Percentiles rank a stretch among this genome's conserved stretches.
Evolutionary conservation across 2,888 invertebrate species (phyloP).

Genomic region (Parnassius orleans): DNA sequence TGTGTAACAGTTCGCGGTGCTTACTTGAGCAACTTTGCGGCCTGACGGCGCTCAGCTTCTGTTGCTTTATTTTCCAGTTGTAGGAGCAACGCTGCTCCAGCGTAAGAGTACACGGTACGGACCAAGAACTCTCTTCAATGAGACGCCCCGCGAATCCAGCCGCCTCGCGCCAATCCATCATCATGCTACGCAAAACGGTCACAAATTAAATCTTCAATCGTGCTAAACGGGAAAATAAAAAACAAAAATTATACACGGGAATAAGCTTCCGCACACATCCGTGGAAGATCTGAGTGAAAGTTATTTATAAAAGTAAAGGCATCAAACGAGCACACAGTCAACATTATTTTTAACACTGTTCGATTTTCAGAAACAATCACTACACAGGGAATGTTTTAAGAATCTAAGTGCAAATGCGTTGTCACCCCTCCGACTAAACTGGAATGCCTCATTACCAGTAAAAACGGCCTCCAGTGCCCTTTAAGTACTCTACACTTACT

Average conservation of each 20-base stretch:
- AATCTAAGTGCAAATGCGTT: no score
- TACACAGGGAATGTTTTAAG: no score
- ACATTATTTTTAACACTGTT: no score
- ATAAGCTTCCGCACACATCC: no score
- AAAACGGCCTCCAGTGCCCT: no score
- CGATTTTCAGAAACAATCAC: no score
- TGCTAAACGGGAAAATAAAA: slow-evolving; percentile 11
- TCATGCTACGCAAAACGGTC: slow-evolving; percentile 64
- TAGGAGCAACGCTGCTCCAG: slow-evolving; percentile 90
- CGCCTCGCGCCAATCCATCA: slow-evolving; percentile 89
- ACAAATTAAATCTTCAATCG: background rate
- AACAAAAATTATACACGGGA: background rate
- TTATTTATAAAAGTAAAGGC: no score
- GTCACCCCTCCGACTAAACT: no score
- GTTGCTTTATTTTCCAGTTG: slow-evolving; percentile 81
- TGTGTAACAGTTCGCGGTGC: slow-evolving; percentile 23
- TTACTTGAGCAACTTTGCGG: slow-evolving; percentile 86
- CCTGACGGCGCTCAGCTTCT: slow-evolving; percentile 75
- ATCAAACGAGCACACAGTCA: no score
- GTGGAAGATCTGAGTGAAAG: no score
- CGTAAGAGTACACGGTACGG: slow-evolving; percentile 94
- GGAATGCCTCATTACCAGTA: no score
- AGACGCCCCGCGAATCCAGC: slow-evolving; percentile 86
- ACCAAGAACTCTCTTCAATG: slow-evolving; percentile 93
- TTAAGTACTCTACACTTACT: no score